phyloP scores from a whole-genome alignment of 2,113 vertebrate species.

The Nerophis ophidion region DNA sequence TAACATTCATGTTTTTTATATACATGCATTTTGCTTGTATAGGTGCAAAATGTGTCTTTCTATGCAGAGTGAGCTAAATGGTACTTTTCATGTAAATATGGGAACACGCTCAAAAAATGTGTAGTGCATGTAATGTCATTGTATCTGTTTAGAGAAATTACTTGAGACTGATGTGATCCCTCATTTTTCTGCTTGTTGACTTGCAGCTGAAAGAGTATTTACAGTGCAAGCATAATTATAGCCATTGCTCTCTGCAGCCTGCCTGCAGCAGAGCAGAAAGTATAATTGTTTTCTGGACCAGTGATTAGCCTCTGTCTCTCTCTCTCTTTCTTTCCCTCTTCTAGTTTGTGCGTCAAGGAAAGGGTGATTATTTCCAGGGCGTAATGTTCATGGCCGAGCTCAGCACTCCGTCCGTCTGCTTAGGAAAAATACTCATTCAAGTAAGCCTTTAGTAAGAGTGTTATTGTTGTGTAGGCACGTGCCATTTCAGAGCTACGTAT shows the following conservation, averaged over 20 bases:
- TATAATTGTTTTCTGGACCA: slow-evolving; percentile 8
- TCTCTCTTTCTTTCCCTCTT: slow-evolving; percentile 5
- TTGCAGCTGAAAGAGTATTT: neutral
- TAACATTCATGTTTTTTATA: too few relatives aligned
- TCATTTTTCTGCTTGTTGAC: neutral
- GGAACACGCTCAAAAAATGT: too few relatives aligned
- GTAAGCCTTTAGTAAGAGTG: slow-evolving; percentile 47
- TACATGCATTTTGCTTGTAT: too few relatives aligned
- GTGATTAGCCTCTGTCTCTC: slow-evolving; percentile 6
- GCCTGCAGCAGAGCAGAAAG: neutral
- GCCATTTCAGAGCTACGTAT: neutral
- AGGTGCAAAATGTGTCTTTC: too few relatives aligned
- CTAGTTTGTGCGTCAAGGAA: slow-evolving; percentile 85
- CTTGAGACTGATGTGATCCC: too few relatives aligned
- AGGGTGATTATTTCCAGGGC: slow-evolving; percentile 88
- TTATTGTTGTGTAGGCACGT: neutral
- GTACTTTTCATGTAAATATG: too few relatives aligned
- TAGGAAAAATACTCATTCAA: slow-evolving; percentile 92
- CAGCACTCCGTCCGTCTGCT: slow-evolving; percentile 90
- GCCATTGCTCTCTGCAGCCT: neutral
- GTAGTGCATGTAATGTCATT: too few relatives aligned
- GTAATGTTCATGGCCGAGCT: slow-evolving; percentile 90
- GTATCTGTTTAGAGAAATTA: too few relatives aligned
- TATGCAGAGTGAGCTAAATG: too few relatives aligned
- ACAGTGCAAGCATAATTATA: slow-evolving; percentile 5